A percentile compares a stretch with the other conserved stretches of the same genome.
These are phyloP conservation scores for Incurvaria masculella DNA, from an alignment of 2,888 invertebrate species.

Conservation along the genomic window DNA sequence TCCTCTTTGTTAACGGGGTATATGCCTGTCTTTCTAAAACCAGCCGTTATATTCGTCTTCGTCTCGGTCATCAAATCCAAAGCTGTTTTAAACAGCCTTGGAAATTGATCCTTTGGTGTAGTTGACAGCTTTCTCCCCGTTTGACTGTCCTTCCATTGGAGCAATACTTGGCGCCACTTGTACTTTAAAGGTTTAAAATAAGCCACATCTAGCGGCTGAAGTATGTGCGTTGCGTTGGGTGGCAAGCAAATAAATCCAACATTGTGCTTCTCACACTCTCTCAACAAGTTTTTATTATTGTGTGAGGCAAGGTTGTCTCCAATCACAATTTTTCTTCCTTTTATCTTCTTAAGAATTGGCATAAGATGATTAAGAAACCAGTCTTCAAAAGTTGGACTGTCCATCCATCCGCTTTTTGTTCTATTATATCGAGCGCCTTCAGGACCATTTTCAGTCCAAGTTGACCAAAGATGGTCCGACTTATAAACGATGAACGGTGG, in stretches of 20 bases:
- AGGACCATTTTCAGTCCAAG: slow-evolving; percentile 29
- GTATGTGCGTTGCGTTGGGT: slow-evolving; percentile 9
- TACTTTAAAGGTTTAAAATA: slow-evolving; percentile 16
- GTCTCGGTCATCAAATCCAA: slow-evolving; percentile 2
- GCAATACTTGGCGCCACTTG: slow-evolving; percentile 14
- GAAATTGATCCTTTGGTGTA: slow-evolving; percentile 7
- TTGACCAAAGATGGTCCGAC: slow-evolving; percentile 20
- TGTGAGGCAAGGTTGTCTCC: slow-evolving; percentile 24
- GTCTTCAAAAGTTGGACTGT: slow-evolving; percentile 16
- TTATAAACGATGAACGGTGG: slow-evolving; percentile 26
- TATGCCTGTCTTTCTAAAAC: not conserved
- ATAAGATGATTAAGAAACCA: slow-evolving; percentile 19
- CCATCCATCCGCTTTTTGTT: slow-evolving; percentile 22
- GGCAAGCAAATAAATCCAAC: slow-evolving; percentile 22
- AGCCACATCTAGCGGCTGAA: slow-evolving; percentile 19
- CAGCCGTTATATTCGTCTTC: not conserved
- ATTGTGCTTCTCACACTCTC: slow-evolving; percentile 19
- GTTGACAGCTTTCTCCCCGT: slow-evolving; percentile 9
- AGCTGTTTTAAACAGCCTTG: slow-evolving; percentile 3
- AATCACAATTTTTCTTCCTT: slow-evolving; percentile 21
- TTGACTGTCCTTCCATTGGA: slow-evolving; percentile 12
- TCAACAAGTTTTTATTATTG: slow-evolving; percentile 18
- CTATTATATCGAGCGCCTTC: slow-evolving; percentile 23
- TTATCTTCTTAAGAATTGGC: slow-evolving; percentile 17
- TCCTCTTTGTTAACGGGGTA: not conserved